Evolutionary conservation across 1,140 invertebrate species (phyloP).

Genomic region (Trichoplusia ni): DNA sequence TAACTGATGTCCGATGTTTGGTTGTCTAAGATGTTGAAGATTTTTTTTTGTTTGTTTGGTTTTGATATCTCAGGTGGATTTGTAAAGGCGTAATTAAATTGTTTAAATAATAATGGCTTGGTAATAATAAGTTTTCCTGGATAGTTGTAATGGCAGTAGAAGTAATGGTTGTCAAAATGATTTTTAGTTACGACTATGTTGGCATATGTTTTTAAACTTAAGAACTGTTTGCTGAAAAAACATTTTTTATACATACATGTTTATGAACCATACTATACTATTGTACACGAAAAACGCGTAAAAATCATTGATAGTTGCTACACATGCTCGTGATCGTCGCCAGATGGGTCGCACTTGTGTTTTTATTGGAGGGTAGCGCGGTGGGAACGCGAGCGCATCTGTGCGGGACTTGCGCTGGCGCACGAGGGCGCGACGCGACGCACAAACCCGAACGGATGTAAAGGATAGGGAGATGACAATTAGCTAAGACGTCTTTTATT

Average conservation of each 20-base stretch:
- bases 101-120: too few relatives aligned
- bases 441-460: background rate
- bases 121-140: too few relatives aligned
- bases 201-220: too few relatives aligned
- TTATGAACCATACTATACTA: background rate
- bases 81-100: too few relatives aligned
- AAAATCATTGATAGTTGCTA: conserved; percentile 18
- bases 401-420: background rate
- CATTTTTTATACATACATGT: background rate
- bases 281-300: background rate
- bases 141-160: too few relatives aligned
- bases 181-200: too few relatives aligned
- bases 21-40: background rate
- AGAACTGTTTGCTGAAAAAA: too few relatives aligned
- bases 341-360: conserved; percentile 61
- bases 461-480: conserved; percentile 8
- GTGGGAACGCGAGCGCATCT: conserved; percentile 34
- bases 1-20: background rate
- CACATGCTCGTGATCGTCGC: conserved; percentile 46
- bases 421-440: background rate
- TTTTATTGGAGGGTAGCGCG: conserved; percentile 39
- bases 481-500: background rate
- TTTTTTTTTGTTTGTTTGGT: background rate
- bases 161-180: too few relatives aligned
- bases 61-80: too few relatives aligned